Conservation (phyloP, 1,140 invertebrate species). For the Drosophila miranda region DNA sequence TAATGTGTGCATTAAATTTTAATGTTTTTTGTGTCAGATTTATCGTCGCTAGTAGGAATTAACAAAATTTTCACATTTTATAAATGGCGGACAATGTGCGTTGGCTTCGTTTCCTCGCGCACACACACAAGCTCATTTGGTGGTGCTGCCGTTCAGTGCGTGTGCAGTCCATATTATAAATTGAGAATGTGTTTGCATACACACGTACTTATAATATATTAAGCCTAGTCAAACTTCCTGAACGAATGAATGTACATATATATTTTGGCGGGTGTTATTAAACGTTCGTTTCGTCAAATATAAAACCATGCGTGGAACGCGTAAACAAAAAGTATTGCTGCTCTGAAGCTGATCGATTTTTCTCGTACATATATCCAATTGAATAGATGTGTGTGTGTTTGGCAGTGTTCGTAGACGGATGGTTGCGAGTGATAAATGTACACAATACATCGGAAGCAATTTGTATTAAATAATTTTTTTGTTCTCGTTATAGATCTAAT, state of each 20-base stretch:
- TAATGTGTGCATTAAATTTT: constrained; percentile 14
- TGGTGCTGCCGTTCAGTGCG: constrained; percentile 16
- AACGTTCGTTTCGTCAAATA: not conserved
- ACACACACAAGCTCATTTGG: constrained; percentile 23
- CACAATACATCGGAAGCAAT: constrained; percentile 1
- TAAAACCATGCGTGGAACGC: not conserved
- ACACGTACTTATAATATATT: constrained; percentile 27
- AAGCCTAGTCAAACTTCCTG: constrained; percentile 1
- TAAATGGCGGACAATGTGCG: constrained; percentile 81
- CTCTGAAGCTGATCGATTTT: constrained; percentile 47
- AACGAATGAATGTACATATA: not conserved
- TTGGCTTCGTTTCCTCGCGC: constrained; percentile 64
- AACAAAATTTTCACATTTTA: constrained; percentile 63
- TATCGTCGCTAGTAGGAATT: constrained; percentile 8
- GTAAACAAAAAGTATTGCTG: constrained; percentile 2
- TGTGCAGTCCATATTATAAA: not conserved
- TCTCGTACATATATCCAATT: constrained; percentile 23
- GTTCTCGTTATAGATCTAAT: constrained; percentile 24
- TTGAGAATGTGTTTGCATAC: constrained; percentile 11
- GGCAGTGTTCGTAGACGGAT: constrained; percentile 25
- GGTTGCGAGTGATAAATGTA: constrained; percentile 4
- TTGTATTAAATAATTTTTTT: constrained; percentile 5
- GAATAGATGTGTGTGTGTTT: constrained; percentile 32
- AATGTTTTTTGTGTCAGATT: constrained; percentile 21
- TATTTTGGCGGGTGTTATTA: constrained; percentile 32